phyloP scores from a whole-genome alignment of 2,113 vertebrate genomes.

The Xyliphius kryptos region DNA sequence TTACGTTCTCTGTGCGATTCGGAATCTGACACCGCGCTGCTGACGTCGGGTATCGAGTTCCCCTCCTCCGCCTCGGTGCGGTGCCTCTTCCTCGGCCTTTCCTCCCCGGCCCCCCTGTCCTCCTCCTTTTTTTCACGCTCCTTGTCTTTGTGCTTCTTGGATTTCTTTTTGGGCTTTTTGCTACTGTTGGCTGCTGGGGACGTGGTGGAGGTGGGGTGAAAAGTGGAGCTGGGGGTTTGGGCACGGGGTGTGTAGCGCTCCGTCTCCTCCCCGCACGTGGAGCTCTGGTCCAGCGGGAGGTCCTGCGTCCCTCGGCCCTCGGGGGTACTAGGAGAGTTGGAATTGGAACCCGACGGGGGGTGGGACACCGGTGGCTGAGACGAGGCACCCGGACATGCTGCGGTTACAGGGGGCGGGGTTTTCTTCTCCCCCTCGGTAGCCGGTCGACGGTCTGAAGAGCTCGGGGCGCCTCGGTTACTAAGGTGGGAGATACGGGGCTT shows the following conservation, averaged over 20 bases:
- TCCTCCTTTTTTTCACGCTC: slow-evolving; percentile 62
- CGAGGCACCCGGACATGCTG: slow-evolving; percentile 44
- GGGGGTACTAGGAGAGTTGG: slow-evolving; percentile 78
- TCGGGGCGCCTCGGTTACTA: slow-evolving; percentile 55
- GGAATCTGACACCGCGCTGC: slow-evolving; percentile 11
- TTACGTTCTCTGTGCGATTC: slow-evolving; percentile 45
- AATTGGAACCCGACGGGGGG: slow-evolving; percentile 67
- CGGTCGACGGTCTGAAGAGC: slow-evolving; percentile 50
- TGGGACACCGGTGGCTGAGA: slow-evolving; percentile 43
- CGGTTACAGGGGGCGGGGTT: slow-evolving; percentile 42
- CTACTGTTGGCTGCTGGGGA: slow-evolving; percentile 56
- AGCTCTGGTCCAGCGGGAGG: slow-evolving; percentile 69
- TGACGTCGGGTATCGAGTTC: slow-evolving; percentile 20
- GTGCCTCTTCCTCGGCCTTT: slow-evolving; percentile 53
- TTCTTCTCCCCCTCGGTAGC: slow-evolving; percentile 52
- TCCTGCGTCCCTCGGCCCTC: slow-evolving; percentile 79
- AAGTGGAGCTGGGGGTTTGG: slow-evolving; percentile 49
- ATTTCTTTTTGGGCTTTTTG: slow-evolving; percentile 77
- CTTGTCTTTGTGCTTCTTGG: slow-evolving; percentile 76
- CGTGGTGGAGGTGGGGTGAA: slow-evolving; percentile 49
- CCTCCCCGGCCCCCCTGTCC: slow-evolving; percentile 45
- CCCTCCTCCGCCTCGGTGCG: slow-evolving; percentile 36
- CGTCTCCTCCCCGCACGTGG: slow-evolving; percentile 67
- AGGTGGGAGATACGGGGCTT: slow-evolving; percentile 79
- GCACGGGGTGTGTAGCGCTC: slow-evolving; percentile 58